These are phyloP conservation scores for Heliornis fulica DNA, from an alignment of 2,113 vertebrate species.

Conservation along the genomic window DNA sequence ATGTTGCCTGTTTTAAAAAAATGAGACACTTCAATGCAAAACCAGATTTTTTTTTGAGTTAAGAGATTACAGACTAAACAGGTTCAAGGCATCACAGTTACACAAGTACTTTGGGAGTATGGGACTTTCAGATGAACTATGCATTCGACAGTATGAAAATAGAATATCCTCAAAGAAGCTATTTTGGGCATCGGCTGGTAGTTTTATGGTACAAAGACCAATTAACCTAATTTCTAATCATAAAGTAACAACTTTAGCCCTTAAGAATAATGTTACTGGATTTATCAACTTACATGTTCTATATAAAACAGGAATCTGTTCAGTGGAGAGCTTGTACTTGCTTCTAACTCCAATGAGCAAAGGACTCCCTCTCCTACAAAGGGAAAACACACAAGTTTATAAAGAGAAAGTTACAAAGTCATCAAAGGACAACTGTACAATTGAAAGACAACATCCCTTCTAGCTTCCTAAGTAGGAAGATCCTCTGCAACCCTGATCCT, in stretches of 20 bases:
- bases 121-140: background rate
- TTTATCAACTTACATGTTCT: conserved; percentile 81
- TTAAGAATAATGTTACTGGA: background rate
- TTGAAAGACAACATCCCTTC: background rate
- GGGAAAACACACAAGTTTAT: background rate
- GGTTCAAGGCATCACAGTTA: background rate
- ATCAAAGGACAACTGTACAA: background rate
- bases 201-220: background rate
- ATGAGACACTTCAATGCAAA: background rate
- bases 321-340: conserved; percentile 86
- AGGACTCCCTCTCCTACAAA: conserved; percentile 90
- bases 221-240: background rate
- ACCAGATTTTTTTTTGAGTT: background rate
- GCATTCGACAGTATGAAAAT: background rate
- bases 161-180: background rate
- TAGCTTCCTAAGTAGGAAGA: background rate
- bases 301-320: conserved; percentile 90
- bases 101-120: background rate
- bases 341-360: conserved; percentile 94
- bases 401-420: background rate
- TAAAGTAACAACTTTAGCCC: background rate
- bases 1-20: conserved; percentile 64
- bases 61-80: background rate
- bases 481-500: background rate
- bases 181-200: background rate